phyloP scores from a whole-genome alignment of 2,113 vertebrate species.

The Uria lomvia region DNA sequence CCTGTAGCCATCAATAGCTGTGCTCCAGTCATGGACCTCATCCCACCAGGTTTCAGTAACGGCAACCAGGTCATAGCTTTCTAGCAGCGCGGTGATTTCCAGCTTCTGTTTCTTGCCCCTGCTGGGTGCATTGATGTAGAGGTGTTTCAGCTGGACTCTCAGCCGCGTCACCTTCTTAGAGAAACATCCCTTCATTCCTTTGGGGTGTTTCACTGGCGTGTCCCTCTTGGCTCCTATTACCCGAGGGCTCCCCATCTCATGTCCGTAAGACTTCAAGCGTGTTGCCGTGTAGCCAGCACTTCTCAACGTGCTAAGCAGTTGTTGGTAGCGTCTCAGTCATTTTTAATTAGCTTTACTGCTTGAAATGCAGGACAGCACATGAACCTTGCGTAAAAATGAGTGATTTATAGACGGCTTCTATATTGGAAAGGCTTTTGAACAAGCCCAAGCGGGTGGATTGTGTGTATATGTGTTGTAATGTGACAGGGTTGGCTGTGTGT shows the following conservation, averaged over 20 bases:
- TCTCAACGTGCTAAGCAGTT: neutral
- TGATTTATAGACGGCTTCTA: neutral
- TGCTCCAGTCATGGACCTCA: no score
- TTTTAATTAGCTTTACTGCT: neutral
- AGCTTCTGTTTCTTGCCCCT: neutral
- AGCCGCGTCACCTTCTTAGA: neutral
- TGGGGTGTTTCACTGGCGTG: neutral
- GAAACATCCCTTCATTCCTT: neutral
- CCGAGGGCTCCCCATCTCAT: neutral
- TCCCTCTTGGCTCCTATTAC: neutral
- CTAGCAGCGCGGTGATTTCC: neutral
- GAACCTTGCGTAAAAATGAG: neutral
- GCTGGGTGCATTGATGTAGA: neutral
- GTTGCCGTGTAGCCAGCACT: neutral
- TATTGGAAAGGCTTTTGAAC: neutral
- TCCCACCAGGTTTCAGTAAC: neutral
- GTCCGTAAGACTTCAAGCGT: neutral
- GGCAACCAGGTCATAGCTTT: neutral
- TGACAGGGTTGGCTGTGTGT: neutral
- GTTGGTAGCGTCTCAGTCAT: neutral
- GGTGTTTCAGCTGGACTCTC: neutral
- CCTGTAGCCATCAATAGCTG: neutral
- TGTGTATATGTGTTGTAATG: neutral
- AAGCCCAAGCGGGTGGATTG: neutral
- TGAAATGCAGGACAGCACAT: neutral